phyloP scores from a whole-genome alignment of 2,888 invertebrate genomes.

The Conchocele bisecta region DNA sequence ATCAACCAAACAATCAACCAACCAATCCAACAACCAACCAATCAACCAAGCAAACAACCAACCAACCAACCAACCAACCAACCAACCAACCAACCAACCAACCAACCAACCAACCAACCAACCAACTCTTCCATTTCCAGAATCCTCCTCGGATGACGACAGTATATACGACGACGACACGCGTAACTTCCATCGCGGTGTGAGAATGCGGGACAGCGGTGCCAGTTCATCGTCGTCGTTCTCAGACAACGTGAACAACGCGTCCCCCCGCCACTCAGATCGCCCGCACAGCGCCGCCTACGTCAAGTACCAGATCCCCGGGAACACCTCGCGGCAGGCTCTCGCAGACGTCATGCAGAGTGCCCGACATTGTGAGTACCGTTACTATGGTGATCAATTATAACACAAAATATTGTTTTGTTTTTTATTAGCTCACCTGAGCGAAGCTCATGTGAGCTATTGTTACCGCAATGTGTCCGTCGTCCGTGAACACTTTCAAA shows the following conservation, averaged over 20 bases:
- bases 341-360: conserved; percentile 88
- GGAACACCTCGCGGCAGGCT: conserved; percentile 86
- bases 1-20: too few relatives aligned
- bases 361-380: conserved; percentile 74
- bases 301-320: conserved; percentile 78
- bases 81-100: too few relatives aligned
- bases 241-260: conserved; percentile 68
- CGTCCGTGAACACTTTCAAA: too few relatives aligned
- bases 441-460: too few relatives aligned
- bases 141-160: conserved; percentile 81
- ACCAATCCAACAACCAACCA: too few relatives aligned
- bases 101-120: too few relatives aligned
- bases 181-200: conserved; percentile 73
- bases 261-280: conserved; percentile 65
- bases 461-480: too few relatives aligned
- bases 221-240: conserved; percentile 77
- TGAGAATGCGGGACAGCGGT: conserved; percentile 73
- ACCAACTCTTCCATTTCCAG: conserved; percentile 50
- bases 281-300: conserved; percentile 76
- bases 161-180: conserved; percentile 78
- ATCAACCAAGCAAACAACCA: too few relatives aligned
- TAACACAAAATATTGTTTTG: too few relatives aligned
- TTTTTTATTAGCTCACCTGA: too few relatives aligned
- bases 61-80: too few relatives aligned
- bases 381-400: too few relatives aligned